Base-by-base conservation (phyloP, 2,888 invertebrate species). In the Syritta pipiens region DNA sequence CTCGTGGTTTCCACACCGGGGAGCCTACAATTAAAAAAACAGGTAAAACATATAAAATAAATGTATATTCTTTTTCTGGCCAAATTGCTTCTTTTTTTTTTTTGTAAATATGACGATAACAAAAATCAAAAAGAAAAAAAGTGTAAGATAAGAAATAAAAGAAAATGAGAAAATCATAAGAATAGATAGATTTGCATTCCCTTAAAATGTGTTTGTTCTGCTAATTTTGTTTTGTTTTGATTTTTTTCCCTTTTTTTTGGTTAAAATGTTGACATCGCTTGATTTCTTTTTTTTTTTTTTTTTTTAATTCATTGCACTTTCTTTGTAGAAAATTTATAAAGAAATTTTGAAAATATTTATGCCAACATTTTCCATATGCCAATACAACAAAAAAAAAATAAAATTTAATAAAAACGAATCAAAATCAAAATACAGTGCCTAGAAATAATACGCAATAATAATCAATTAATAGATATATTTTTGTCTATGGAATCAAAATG, bases 1-100 rank as follows among this genome's bases (percentile, higher is more conserved):
- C 96, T 91, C 97, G 94, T 91, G 97, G 97, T 93, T 97, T 97
- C 97, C 97, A 98, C 91, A 98, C 95, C 90, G 98, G 98, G 90
- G 97, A 97, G 91, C 97, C 97, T 94, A 93, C 92, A 93, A 93
- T 92, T 92, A 91, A 92, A 88, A 86, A 86, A 86, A 88, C 92
- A 86, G 87, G 87, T 87, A 88, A 87, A 87, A 87, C 87, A 88
- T 87, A 87, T 87, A 86, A 88, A 86, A 87, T 84, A 86, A 86
- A 87, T 68, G 77, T 81, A 69, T 82, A 71, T 74, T 75, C 62
- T 77, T 44, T 22, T 69, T 49, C n/a, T 68, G 79, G 79, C 79
- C 79, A 79, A 79, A 69, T 76, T 69, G 53, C 48, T 62, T 55
- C 49, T 65, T 57, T 49, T 67, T 67, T 46, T 51, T 10, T 35